phyloP scores from a whole-genome alignment of 2,113 vertebrate species.

The Ailuropoda melanoleuca region DNA sequence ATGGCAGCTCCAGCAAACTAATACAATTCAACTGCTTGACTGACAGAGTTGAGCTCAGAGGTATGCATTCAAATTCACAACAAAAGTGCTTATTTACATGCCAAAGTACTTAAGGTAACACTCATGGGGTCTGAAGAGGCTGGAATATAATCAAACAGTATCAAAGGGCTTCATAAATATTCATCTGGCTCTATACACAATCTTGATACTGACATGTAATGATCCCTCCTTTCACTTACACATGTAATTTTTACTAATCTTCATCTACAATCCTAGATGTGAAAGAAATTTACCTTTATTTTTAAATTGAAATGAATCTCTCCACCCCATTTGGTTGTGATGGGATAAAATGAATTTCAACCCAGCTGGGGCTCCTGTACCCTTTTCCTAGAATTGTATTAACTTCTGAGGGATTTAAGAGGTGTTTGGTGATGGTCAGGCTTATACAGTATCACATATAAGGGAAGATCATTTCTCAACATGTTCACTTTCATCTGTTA shows the following conservation, averaged over 20 bases:
- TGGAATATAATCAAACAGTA: slow-evolving; percentile 11
- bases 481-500: not conserved
- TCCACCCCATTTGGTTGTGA: not conserved
- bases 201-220: not conserved
- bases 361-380: not conserved
- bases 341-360: slow-evolving; percentile 15
- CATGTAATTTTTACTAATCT: not conserved
- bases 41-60: not conserved
- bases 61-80: not conserved
- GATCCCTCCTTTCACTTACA: not conserved
- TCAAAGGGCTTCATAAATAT: not conserved
- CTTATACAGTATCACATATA: not conserved
- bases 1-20: not conserved
- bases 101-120: not conserved
- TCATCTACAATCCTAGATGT: not conserved
- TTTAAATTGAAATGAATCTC: slow-evolving; percentile 13
- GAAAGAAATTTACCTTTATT: slow-evolving; percentile 13
- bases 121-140: not conserved
- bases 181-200: not conserved
- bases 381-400: not conserved
- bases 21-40: not conserved
- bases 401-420: not conserved
- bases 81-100: slow-evolving; percentile 11
- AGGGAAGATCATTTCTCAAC: not conserved
- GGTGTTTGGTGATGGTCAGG: not conserved